These are phyloP conservation scores for Aricia agestis DNA, from an alignment of 1,140 invertebrate species.

Conservation along the genomic window DNA sequence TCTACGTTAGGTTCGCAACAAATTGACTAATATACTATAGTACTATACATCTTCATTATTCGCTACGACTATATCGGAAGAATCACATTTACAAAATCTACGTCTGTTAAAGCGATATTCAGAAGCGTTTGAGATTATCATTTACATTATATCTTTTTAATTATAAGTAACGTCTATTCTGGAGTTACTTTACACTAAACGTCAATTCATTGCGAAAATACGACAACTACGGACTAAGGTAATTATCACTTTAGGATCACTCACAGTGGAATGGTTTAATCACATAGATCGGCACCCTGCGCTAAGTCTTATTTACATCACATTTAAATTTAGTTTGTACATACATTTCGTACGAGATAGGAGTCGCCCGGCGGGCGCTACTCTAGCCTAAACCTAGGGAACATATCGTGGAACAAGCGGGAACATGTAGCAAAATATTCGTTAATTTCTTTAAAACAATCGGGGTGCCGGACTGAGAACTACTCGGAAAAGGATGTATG, in stretches of 20 bases:
- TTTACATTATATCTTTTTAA: constrained; percentile 3
- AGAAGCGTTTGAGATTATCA: neutral
- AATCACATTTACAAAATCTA: constrained; percentile 1
- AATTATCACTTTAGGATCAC: constrained; percentile 47
- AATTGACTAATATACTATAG: constrained; percentile 20
- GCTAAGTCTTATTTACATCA: constrained; percentile 28
- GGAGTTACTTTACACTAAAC: neutral
- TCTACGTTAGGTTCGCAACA: constrained; percentile 24
- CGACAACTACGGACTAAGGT: constrained; percentile 19
- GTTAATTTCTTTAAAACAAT: neutral
- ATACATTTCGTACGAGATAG: constrained; percentile 16
- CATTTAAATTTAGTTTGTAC: constrained; percentile 25
- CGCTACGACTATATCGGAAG: neutral
- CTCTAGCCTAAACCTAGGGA: neutral
- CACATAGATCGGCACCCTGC: constrained; percentile 44
- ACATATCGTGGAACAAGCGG: neutral
- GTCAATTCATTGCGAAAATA: constrained; percentile 29
- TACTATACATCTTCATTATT: neutral
- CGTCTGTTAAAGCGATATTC: constrained; percentile 1
- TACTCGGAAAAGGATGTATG: neutral
- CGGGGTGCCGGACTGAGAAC: neutral
- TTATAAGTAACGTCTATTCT: constrained; percentile 3
- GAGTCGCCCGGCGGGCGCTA: constrained; percentile 12
- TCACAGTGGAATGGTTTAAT: constrained; percentile 49
- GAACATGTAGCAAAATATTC: neutral